Base-by-base conservation (phyloP, 2,888 invertebrate genomes). In the Amphipyra berbera region DNA sequence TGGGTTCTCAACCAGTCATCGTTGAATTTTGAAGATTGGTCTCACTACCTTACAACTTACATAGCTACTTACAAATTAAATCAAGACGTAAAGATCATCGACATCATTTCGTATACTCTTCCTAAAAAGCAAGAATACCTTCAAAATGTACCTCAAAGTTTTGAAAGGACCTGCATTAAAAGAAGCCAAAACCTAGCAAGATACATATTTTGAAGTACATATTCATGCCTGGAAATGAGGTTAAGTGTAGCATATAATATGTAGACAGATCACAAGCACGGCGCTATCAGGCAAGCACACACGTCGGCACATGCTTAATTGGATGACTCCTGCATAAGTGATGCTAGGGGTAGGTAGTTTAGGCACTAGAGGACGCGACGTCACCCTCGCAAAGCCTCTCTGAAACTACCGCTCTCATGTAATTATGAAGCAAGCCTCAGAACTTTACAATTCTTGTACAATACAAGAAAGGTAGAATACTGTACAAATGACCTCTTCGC, bases 301-400 rank as follows among this genome's bases (percentile, higher is more conserved):
- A 65, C 64, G 76, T 68, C 45, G 68, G 64, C 75, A 78, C 73
- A 68, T 61, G 65, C 75, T 67, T 87, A 86, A 85, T 87, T 85
- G 80, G 81, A 81, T 80, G 76, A 81, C 78, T 78, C 78, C 71
- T 83, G 81, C 84, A 86, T 86, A 84, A 81, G 74, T 82, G 79
- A 83, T 79, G 75, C 64, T 59, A 63, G 63, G 69, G 49, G 56
- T 53, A 68, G 47, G 57, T 70, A 75, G 61, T 70, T 75, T 68
- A 64, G 67, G 56, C 55, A 64, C 63, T 60, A 72, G 61, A 63
- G 58, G 57, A 44, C 59, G 49, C 35, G 47, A 52, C 45, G 46
- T 30, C 41, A 13, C 55, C 45, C 46, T 49, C 61, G 58, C 58
- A 60, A 54, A 52, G 55, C 67, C 59, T 61, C 67, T 68, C 58